Conservation (phyloP, 2,113 vertebrate genomes). For the Eptesicus fuscus region DNA sequence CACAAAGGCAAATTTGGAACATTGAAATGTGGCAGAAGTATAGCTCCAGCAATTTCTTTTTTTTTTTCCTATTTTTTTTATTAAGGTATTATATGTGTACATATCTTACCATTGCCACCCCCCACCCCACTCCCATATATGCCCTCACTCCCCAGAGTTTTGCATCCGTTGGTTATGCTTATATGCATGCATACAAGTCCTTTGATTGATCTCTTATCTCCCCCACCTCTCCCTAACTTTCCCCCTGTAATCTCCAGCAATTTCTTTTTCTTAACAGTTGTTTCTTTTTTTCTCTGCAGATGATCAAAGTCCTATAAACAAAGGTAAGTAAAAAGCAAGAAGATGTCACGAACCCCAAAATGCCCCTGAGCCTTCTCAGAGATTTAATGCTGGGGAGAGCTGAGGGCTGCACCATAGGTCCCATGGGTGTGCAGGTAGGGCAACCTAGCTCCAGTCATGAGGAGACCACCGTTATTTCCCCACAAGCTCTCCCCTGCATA, state of each 20-base stretch:
- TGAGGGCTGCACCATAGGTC: rapidly evolving
- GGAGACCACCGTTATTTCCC: rapidly evolving
- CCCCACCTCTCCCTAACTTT: no score
- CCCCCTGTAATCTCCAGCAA: no score
- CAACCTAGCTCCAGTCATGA: neutral
- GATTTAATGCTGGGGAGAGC: neutral
- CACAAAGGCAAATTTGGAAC: neutral
- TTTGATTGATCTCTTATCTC: no score
- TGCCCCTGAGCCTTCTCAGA: neutral
- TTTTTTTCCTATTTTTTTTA: no score
- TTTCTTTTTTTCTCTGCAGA: neutral
- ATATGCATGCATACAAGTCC: no score
- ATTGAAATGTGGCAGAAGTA: neutral
- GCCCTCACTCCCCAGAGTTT: no score
- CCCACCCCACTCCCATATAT: no score
- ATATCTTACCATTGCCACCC: no score
- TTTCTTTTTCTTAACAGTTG: neutral
- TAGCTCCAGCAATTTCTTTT: neutral
- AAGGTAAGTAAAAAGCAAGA: neutral
- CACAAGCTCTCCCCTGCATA: no score
- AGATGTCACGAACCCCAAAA: neutral
- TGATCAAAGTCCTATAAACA: neutral
- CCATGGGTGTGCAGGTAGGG: rapidly evolving
- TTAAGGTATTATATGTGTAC: no score
- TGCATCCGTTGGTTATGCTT: no score